Base-by-base conservation (phyloP, 2,797 vertebrate species). In the Oceanodroma leucorhoa region DNA sequence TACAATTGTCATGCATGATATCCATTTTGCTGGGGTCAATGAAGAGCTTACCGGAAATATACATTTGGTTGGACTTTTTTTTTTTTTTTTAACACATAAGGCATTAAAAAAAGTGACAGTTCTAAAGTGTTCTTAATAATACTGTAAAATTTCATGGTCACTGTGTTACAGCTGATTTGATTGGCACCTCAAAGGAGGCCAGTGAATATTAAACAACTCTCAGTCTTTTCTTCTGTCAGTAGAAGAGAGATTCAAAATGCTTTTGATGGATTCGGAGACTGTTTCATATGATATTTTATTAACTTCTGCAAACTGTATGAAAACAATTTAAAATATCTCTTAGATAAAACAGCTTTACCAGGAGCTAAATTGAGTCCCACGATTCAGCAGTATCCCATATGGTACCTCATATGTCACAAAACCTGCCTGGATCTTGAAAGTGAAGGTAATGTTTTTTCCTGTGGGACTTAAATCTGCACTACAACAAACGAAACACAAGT, bases 251-350 rank as follows among this genome's bases (percentile, higher is more conserved):
- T 69, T 73, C 43, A 87, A 87, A 97, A 90, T 62, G 64, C 80
- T 89, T 95, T 58, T 67, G 77, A 69, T 85, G 64, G 41, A 96
- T 94, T 96, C 86, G 90, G 86, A 83, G 64, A 54, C 38, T 77
- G 66, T 83, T 88, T 95, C 94, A 70, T 79, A 92, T 73, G 78
- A 78, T 96, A 97, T 95, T 97, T 97, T 91, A 95, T 96, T 96
- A 96, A 87, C 78, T 96, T 79, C 34, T 77, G 61, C 66, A 86
- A 96, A 71, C 62, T 96, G 76, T 91, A 94, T 94, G 95, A 96
- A 96, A 97, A 96, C 77, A 95, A 95, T 94, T 91, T 58, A 91
- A 94, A 94, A 95, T 89, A 90, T 85, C 92, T 95, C 79, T 83
- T 89, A 87, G 72, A 94, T 93, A 89, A 92, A 95, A 92, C 84